Conservation (phyloP, 1,140 invertebrate genomes). For the Ganaspis sp. region DNA sequence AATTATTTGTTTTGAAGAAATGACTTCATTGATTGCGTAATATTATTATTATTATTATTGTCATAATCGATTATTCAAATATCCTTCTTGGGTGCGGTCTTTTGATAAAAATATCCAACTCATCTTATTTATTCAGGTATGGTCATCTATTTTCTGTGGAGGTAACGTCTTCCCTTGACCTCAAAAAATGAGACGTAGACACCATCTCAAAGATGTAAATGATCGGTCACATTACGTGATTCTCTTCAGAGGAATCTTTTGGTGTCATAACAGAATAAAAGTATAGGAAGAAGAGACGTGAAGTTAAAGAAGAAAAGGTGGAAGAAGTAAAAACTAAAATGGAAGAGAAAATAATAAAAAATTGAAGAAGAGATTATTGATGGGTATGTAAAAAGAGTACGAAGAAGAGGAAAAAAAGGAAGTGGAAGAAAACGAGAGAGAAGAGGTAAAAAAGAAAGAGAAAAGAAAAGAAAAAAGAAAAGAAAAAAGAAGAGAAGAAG, state of each 20-base stretch:
- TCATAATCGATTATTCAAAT: neutral
- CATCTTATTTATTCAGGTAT: neutral
- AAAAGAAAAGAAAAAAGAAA: neutral
- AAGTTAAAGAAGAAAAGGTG: too few species aligned
- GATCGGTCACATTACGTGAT: neutral
- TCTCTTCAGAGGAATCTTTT: neutral
- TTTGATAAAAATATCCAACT: neutral
- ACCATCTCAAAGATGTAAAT: neutral
- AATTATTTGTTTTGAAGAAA: too few species aligned
- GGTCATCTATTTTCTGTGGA: neutral
- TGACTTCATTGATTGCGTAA: too few species aligned
- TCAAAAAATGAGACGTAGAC: constrained; percentile 13
- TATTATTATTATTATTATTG: too few species aligned
- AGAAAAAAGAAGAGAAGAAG: neutral
- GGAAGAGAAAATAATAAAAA: neutral
- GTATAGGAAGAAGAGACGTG: too few species aligned
- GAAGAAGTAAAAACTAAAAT: neutral
- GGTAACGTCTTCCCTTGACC: constrained; percentile 10
- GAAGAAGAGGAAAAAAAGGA: too few species aligned
- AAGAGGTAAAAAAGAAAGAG: too few species aligned
- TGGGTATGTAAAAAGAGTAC: too few species aligned
- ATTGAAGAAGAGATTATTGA: too few species aligned
- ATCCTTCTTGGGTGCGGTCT: neutral
- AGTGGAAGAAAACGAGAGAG: too few species aligned
- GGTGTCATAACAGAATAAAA: neutral